Conservation (phyloP, 2,888 invertebrate species). For the Rhamphomyia laevipes region DNA sequence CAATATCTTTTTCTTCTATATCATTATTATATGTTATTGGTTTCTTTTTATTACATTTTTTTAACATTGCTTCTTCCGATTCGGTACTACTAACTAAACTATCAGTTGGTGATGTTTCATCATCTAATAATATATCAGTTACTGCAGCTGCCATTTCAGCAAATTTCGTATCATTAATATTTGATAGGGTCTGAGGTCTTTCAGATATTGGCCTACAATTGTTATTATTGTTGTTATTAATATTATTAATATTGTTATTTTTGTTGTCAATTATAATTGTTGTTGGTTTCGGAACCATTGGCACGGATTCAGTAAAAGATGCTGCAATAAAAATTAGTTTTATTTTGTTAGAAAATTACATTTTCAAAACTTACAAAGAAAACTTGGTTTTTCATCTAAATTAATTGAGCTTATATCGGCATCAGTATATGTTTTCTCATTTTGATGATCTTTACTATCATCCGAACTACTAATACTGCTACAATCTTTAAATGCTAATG, state of each 20-base stretch:
- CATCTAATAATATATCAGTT: conserved; percentile 59
- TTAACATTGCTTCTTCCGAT: conserved; percentile 27
- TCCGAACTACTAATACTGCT: conserved; percentile 44
- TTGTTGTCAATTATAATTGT: conserved; percentile 6
- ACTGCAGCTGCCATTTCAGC: conserved; percentile 59
- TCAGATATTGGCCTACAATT: conserved; percentile 13
- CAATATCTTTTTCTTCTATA: conserved; percentile 36
- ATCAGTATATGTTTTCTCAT: conserved; percentile 13
- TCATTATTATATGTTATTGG: conserved; percentile 37
- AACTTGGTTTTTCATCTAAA: conserved; percentile 30
- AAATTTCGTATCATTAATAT: conserved; percentile 45
- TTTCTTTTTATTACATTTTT: conserved; percentile 29
- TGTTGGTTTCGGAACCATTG: conserved; percentile 7
- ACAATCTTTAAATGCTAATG: conserved; percentile 48
- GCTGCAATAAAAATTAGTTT: conserved; percentile 11
- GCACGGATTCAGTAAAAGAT: conserved; percentile 18
- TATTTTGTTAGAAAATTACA: not conserved
- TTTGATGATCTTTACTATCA: conserved; percentile 35
- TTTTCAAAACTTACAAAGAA: conserved; percentile 25
- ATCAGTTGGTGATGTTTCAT: conserved; percentile 74
- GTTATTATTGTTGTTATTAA: not conserved
- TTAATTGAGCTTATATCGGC: conserved; percentile 24
- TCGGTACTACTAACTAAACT: conserved; percentile 49
- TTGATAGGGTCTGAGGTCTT: conserved; percentile 28
- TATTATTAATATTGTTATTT: not conserved